Conservation (phyloP, 2,797 vertebrate genomes). For the Peromyscus attwateri region DNA sequence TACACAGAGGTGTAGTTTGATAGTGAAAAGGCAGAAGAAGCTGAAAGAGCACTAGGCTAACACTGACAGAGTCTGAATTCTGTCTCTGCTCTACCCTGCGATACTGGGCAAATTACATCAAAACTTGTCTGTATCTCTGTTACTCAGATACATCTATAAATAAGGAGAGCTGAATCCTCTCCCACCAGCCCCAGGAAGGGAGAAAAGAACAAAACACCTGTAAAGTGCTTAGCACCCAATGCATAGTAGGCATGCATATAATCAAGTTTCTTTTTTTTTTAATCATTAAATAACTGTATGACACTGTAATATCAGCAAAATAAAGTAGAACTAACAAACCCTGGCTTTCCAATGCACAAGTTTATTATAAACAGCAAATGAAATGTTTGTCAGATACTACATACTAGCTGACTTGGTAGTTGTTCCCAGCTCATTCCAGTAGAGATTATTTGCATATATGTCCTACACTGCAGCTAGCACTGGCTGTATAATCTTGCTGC, state of each 20-base stretch:
- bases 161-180: neutral
- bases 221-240: neutral
- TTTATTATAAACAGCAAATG: conserved; percentile 11
- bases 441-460: neutral
- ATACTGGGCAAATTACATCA: neutral
- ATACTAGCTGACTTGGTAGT: neutral
- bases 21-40: neutral
- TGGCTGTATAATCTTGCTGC: neutral
- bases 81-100: neutral
- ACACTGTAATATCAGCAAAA: conserved; percentile 40
- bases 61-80: neutral
- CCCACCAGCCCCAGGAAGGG: neutral
- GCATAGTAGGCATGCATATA: neutral
- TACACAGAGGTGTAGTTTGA: neutral
- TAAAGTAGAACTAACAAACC: conserved; percentile 31
- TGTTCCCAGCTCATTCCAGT: neutral
- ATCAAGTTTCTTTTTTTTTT: conserved; percentile 10
- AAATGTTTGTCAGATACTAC: neutral
- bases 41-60: neutral
- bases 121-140: neutral
- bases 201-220: neutral
- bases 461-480: neutral
- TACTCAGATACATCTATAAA: neutral
- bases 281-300: conserved; percentile 36
- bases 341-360: neutral